Conservation (phyloP, 2,888 invertebrate species). For the Cepaea hortensis region DNA sequence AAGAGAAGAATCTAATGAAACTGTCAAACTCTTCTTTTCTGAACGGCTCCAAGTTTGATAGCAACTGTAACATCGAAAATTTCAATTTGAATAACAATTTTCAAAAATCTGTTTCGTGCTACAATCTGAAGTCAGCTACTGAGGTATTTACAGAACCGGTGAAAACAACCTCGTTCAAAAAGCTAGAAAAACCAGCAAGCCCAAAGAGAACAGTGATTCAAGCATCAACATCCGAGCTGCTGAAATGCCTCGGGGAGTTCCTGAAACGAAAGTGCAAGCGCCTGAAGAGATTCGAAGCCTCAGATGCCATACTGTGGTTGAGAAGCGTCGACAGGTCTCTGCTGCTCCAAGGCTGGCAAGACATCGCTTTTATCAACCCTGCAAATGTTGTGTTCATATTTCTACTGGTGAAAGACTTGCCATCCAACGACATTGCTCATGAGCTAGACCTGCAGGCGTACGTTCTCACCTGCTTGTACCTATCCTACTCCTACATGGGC, state of each 20-base stretch:
- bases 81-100: conserved; percentile 86
- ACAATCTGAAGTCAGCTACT: conserved; percentile 73
- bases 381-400: conserved; percentile 99
- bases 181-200: conserved; percentile 68
- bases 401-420: conserved; percentile 95
- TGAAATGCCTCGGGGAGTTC: conserved; percentile 97
- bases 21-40: conserved; percentile 66
- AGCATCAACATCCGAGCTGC: conserved; percentile 97
- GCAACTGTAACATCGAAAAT: conserved; percentile 77
- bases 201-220: conserved; percentile 82
- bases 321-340: conserved; percentile 96
- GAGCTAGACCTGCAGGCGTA: conserved; percentile 74
- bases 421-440: conserved; percentile 77
- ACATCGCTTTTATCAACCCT: conserved; percentile 98
- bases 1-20: conserved; percentile 77
- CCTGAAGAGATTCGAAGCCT: conserved; percentile 94
- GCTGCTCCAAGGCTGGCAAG: conserved; percentile 98
- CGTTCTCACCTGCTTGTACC: conserved; percentile 97
- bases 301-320: conserved; percentile 98
- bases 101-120: conserved; percentile 79
- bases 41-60: conserved; percentile 67
- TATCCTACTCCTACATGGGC: conserved; percentile 99
- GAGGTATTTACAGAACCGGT: conserved; percentile 52
- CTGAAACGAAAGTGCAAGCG: conserved; percentile 89
- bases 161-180: conserved; percentile 54